Evolutionary conservation across 35 echinoderm and acorn worm genomes (phyloP), one percentile per base, ranked within the genome.

Genomic region (Ophiothrix spiculata): DNA sequence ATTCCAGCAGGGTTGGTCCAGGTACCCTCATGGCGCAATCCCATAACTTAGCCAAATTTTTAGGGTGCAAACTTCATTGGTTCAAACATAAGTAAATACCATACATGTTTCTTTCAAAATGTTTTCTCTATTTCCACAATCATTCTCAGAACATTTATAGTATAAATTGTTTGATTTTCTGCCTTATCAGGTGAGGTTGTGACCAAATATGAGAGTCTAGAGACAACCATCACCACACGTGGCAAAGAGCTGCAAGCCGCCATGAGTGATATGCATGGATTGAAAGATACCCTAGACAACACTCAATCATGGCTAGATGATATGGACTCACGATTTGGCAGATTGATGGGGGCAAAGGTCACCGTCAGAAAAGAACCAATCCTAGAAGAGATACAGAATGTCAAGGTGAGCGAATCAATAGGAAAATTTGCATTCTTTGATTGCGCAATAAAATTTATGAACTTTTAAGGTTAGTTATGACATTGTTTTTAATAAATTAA

Each of bases 371-470:
- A 91, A 64, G 96, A 99, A 56, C 96, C 96, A 12, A 89, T 99
- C 77, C 34, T 99, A 74, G 96, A 99, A 76, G 92, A 99, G 84
- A 91, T 99, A 1, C 96, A 99, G 86, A 94, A 94, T 38, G 78
- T 93, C 14, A 99, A 94, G n/a, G 95, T 97, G 46, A 79, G 83
- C 33, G 0, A 11, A 54, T 21, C 21, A 11, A 21, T 54, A 54
- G 45, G 45, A 21, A 54, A 54, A n/a, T n/a, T n/a, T n/a, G n/a
- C n/a, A n/a, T n/a, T n/a, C n/a, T n/a, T n/a, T n/a, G n/a, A n/a
- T n/a, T n/a, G n/a, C n/a, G n/a, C n/a, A n/a, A n/a, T n/a, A n/a
- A n/a, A n/a, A n/a, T n/a, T n/a, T n/a, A n/a, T n/a, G n/a, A n/a
- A n/a, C n/a, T n/a, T n/a, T n/a, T n/a, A n/a, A n/a, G n/a, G n/a